Evolutionary conservation across 1,140 invertebrate species (phyloP).

Genomic region (Brachionus paranguensis): DNA sequence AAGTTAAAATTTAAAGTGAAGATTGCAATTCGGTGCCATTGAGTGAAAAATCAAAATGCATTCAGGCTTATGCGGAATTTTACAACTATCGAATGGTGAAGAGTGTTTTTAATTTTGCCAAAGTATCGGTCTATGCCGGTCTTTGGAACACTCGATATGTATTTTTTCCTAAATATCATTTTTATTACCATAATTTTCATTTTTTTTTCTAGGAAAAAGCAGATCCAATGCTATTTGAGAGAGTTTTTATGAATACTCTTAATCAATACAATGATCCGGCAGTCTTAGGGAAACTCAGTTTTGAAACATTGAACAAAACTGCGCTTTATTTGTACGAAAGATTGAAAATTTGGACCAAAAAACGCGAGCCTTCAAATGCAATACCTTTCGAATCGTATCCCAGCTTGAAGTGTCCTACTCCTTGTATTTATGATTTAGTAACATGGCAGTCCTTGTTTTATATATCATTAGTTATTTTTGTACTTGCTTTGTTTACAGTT

Average conservation of each 20-base stretch:
- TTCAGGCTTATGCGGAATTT: not conserved
- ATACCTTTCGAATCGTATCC: conserved; percentile 3
- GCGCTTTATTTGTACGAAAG: not conserved
- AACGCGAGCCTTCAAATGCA: not conserved
- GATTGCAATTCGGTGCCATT: not conserved
- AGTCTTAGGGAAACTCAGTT: not conserved
- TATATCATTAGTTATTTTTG: not conserved
- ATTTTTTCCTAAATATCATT: not conserved
- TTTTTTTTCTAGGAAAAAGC: conserved; percentile 26
- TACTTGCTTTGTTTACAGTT: not conserved
- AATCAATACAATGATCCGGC: not conserved
- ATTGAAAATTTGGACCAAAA: not conserved
- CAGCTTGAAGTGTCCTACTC: conserved; percentile 21
- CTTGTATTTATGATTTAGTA: not conserved
- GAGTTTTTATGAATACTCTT: not conserved
- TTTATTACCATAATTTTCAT: not conserved
- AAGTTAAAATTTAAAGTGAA: not conserved
- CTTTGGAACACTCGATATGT: conserved; percentile 29
- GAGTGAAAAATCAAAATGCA: not conserved
- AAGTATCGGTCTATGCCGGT: not conserved
- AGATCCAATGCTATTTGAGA: not conserved
- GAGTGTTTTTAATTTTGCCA: conserved; percentile 32
- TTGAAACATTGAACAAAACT: not conserved
- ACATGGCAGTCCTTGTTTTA: conserved; percentile 30
- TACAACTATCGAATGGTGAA: conserved; percentile 13